phyloP scores from a whole-genome alignment of 2,888 invertebrate species.

The Trissoscelio sp. region DNA sequence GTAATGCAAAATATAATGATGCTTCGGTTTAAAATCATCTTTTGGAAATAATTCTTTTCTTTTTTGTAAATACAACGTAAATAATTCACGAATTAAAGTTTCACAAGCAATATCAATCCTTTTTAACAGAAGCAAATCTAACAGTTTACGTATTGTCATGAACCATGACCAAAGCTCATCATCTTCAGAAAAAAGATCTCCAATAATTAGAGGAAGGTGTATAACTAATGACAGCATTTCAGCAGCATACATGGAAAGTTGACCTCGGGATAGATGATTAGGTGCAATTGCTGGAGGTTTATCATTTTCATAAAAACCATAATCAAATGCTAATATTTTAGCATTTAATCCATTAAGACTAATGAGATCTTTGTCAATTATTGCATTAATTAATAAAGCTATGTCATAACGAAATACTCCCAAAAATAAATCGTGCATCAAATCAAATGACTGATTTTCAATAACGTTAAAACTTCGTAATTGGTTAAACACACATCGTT shows the following conservation, averaged over 20 bases:
- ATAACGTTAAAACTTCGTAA: conserved; percentile 60
- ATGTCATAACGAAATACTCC: conserved; percentile 64
- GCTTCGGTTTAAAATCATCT: conserved; percentile 51
- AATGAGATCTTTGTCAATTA: conserved; percentile 25
- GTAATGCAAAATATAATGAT: conserved; percentile 56
- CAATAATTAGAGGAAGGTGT: conserved; percentile 54
- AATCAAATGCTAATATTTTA: conserved; percentile 58
- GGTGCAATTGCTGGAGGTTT: conserved; percentile 61
- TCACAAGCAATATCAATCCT: conserved; percentile 19
- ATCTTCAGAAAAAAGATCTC: conserved; percentile 48
- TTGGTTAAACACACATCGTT: conserved; percentile 59
- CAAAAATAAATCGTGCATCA: conserved; percentile 67
- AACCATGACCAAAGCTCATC: conserved; percentile 56
- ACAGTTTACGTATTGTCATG: conserved; percentile 41
- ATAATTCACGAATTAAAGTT: background rate
- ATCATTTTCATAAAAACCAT: conserved; percentile 56
- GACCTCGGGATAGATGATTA: conserved; percentile 38
- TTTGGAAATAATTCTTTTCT: conserved; percentile 47
- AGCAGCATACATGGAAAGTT: conserved; percentile 62
- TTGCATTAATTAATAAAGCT: conserved; percentile 49
- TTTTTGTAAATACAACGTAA: conserved; percentile 30
- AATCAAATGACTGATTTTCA: conserved; percentile 58
- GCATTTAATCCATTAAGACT: conserved; percentile 57
- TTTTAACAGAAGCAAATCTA: conserved; percentile 48
- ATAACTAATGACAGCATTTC: conserved; percentile 61